Percentiles rank a stretch among this genome's conserved stretches.
Conservation (phyloP, 1,140 invertebrate genomes). For the Centruroides sculpturatus region DNA sequence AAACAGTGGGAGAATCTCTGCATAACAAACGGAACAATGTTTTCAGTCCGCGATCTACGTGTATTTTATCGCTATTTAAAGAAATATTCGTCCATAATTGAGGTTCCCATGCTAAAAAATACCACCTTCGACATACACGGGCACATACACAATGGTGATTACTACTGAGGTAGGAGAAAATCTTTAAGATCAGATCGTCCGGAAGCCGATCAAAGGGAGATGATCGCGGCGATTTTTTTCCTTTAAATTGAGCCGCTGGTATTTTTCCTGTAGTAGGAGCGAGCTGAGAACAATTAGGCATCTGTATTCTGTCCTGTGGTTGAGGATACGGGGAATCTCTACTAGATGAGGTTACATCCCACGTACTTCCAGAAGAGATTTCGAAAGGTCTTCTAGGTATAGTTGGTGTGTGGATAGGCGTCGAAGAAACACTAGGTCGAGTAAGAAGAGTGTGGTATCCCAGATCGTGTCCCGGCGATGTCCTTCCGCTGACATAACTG, state of each 20-base stretch:
- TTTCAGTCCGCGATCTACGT: constrained; percentile 51
- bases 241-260: constrained; percentile 20
- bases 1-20: constrained; percentile 33
- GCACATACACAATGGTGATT: constrained; percentile 61
- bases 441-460: constrained; percentile 57
- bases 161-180: constrained; percentile 59
- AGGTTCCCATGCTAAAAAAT: constrained; percentile 64
- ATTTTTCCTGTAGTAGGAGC: constrained; percentile 2
- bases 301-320: too few relatives aligned
- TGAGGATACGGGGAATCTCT: too few relatives aligned
- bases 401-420: constrained; percentile 14
- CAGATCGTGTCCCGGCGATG: constrained; percentile 47
- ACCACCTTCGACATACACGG: constrained; percentile 62
- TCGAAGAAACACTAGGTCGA: constrained; percentile 20
- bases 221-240: constrained; percentile 15
- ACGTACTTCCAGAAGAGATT: not conserved
- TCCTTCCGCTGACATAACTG: constrained; percentile 8
- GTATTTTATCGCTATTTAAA: constrained; percentile 44
- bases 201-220: constrained; percentile 11
- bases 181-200: constrained; percentile 39
- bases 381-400: constrained; percentile 7
- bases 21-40: constrained; percentile 32
- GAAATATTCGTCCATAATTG: constrained; percentile 54
- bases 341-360: too few relatives aligned
- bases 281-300: too few relatives aligned